These are phyloP conservation scores for Crotalus horridus DNA, from an alignment of 2,113 vertebrate genomes.

Conservation along the genomic window DNA sequence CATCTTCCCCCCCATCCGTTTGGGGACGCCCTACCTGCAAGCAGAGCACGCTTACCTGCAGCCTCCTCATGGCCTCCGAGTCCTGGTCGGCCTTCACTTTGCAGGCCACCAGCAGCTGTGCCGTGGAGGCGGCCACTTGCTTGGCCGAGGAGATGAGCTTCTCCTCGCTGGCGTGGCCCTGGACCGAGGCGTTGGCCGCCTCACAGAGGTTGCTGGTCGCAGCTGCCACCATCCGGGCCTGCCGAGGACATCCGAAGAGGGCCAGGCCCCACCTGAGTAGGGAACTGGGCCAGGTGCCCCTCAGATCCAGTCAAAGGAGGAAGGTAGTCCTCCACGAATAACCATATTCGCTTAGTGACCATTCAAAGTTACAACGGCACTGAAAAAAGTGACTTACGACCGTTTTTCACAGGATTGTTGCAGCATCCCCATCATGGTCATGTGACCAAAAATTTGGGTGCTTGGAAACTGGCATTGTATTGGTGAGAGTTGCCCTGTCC, in stretches of 20 bases:
- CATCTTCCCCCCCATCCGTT: background rate
- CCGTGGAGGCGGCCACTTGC: constrained; percentile 96
- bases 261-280: background rate
- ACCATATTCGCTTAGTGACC: too few relatives aligned
- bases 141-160: constrained; percentile 98
- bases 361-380: too few relatives aligned
- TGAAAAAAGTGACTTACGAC: too few relatives aligned
- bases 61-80: constrained; percentile 94
- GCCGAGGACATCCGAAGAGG: background rate
- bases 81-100: constrained; percentile 97
- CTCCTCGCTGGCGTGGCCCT: constrained; percentile 97
- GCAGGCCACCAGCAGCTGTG: constrained; percentile 95
- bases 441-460: too few relatives aligned
- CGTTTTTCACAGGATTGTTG: too few relatives aligned
- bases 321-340: too few relatives aligned
- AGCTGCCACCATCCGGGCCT: constrained; percentile 96
- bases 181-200: constrained; percentile 94
- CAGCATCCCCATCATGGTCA: too few relatives aligned
- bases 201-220: constrained; percentile 97
- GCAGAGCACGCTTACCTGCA: constrained; percentile 78
- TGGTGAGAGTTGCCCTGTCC: too few relatives aligned
- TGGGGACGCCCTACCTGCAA: background rate
- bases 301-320: background rate
- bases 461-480: too few relatives aligned
- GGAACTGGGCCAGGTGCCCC: too few relatives aligned